Base-by-base conservation (phyloP, 2,888 invertebrate species). In the Tetropium fuscum region DNA sequence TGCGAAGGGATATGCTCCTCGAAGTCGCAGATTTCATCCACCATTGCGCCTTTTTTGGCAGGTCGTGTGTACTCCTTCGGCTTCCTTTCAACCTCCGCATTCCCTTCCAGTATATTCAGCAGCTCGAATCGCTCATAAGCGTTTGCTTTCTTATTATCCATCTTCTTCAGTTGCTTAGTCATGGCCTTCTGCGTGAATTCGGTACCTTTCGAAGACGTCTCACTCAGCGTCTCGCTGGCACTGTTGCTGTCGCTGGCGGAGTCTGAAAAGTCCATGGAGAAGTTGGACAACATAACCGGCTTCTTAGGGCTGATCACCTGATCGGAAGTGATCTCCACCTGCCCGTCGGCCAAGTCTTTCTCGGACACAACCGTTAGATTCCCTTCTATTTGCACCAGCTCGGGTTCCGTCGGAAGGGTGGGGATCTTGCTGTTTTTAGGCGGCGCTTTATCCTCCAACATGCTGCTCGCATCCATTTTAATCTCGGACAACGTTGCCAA, bases 311-410 rank as follows among this genome's bases (percentile, higher is more conserved):
- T 69, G 5, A 70, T 72, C 0, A 71, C 66, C 41, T 69, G 63
- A 3, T 72, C 70, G 0, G 85, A 83, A 4, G 86, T 84, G 72
- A 87, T 87, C 10, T 86, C 83, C 0, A 83, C 84, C 73, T 87
- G 86, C 15, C 75, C 74, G 48, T 81, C 78, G 2, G 74, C 78
- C 45, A 82, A 68, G 69, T 78, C 80, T 63, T 76, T 77, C 60
- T 81, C 80, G 7, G 83, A 81, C 34, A 80, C 77, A 2, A 86
- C 85, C 72, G 86, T 86, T 81, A 87, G 83, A 82, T 86, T 87
- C 80, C 85, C 84, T 77, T 87, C 85, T 0, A 84, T 81, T 73
- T 83, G 83, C 36, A 86, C 78, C 19, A 75, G 43, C 54, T 78
- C 75, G 7, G 74, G 58, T 47, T 69, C 70, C 10, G 18, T 15